These are phyloP conservation scores for Diadumene lineata DNA, from an alignment of 92 coral and sea anemone species.

Conservation along the genomic window DNA sequence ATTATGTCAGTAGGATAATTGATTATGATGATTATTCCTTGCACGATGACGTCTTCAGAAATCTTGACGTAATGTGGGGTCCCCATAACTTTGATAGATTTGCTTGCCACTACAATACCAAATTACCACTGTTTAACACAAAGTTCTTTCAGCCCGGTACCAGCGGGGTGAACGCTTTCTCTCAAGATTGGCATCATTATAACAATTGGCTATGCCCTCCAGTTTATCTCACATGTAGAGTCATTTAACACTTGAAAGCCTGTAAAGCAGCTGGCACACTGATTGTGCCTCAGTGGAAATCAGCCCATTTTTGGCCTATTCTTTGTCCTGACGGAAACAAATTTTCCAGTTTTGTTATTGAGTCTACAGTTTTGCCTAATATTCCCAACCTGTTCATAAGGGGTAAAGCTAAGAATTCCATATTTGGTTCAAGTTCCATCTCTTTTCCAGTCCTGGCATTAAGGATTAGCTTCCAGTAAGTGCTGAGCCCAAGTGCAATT, in stretches of 20 bases:
- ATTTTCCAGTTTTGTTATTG: slow-evolving; percentile 32
- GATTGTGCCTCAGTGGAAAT: slow-evolving; percentile 53
- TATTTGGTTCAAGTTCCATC: slow-evolving; percentile 8
- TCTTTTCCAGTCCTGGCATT: neutral
- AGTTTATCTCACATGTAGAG: slow-evolving; percentile 19
- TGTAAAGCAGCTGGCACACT: slow-evolving; percentile 50
- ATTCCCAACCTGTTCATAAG: slow-evolving; percentile 25
- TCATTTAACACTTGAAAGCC: slow-evolving; percentile 29
- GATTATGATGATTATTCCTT: too few relatives aligned
- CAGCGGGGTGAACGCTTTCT: slow-evolving; percentile 52
- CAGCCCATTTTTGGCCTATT: slow-evolving; percentile 55
- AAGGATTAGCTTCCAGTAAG: neutral
- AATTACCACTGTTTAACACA: too few relatives aligned
- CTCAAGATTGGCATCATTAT: slow-evolving; percentile 29
- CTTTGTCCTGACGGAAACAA: slow-evolving; percentile 49
- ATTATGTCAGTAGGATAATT: too few relatives aligned
- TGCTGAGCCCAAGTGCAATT: neutral
- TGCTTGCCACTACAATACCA: too few relatives aligned
- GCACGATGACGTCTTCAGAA: too few relatives aligned
- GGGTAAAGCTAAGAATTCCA: slow-evolving; percentile 34
- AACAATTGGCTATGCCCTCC: slow-evolving; percentile 44
- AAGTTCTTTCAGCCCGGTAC: slow-evolving; percentile 42
- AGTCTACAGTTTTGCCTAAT: slow-evolving; percentile 33
- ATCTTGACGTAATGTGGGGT: too few relatives aligned
- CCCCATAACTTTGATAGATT: too few relatives aligned